These are phyloP conservation scores for Ganaspis brasiliensis DNA, from an alignment of 2,888 invertebrate genomes.

Conservation along the genomic window DNA sequence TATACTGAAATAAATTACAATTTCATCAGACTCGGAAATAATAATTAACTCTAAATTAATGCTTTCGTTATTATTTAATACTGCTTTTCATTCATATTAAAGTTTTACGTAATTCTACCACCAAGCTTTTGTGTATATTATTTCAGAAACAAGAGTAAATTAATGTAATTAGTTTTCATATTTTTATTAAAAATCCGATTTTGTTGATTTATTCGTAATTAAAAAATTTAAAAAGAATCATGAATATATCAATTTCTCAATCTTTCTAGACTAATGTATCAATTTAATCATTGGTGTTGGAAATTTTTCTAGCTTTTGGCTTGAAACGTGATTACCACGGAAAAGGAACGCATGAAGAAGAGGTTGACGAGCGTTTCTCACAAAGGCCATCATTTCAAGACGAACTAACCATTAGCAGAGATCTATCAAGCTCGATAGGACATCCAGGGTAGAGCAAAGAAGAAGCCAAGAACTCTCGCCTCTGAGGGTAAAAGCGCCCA, in stretches of 20 bases:
- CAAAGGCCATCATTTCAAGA: constrained; percentile 49
- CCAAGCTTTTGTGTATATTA: not conserved
- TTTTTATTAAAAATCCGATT: not conserved
- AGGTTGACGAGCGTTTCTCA: constrained; percentile 32
- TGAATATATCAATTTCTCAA: too few species aligned
- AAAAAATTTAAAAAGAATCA: too few species aligned
- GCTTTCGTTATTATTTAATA: not conserved
- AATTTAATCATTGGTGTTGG: too few species aligned
- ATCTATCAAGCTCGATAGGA: constrained; percentile 69
- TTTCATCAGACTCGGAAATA: not conserved
- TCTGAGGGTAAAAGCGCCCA: constrained; percentile 61
- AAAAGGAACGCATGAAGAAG: constrained; percentile 1
- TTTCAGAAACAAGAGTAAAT: not conserved
- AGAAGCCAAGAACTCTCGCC: constrained; percentile 67
- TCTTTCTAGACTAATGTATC: too few species aligned
- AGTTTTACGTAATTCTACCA: not conserved
- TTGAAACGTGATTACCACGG: constrained; percentile 13
- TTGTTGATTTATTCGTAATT: not conserved
- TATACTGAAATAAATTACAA: not conserved
- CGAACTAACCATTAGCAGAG: constrained; percentile 70
- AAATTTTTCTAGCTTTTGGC: not conserved
- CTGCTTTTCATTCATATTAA: not conserved
- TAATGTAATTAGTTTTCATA: not conserved
- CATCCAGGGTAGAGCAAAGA: constrained; percentile 64
- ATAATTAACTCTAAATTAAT: not conserved